Base-by-base conservation (phyloP, 2,113 vertebrate species). In the Chascanopsetta lugubris region DNA sequence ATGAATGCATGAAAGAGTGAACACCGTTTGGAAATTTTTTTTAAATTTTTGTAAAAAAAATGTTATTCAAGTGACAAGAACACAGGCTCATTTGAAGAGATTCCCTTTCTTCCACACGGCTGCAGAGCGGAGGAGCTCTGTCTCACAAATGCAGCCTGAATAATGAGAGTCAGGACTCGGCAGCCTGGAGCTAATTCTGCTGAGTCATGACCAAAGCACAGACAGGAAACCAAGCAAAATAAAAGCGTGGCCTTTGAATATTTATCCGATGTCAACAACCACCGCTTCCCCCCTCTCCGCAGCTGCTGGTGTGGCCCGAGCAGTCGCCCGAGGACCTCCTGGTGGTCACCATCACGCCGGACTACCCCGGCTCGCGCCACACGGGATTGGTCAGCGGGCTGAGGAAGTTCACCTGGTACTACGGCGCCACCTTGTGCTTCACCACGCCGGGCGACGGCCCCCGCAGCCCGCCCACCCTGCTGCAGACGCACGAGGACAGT, bases 401-500 rank as follows among this genome's bases (percentile, higher is more conserved):
- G 75, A 93, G 72, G 87, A 99, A 99, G 65, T 99, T 97, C 78
- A 95, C 94, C 1, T 72, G 90, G 30, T 99, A 99, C 84, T 92
- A 93, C 7, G 91, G 95, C 0, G 94, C 96, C 0, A 93, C 94
- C 13, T 92, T 99, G 51, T 99, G 96, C 54, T 99, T 98, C 83
- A 99, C 97, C 29, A 99, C 97, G 0, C 97, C 97, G 0, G 96
- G 97, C 1, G 94, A 99, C 0, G 97, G 97, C 4, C 97, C 97
- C 0, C 91, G 88, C 0, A 98, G 96, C 73, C 1, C 82, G 0
- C 93, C 95, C 0, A 91, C 91, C 73, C 91, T 96, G 8, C 40
- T 98, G 58, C 76, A 91, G 85, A 99, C 96, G 0, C 94, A 94
- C 0, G 95, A 98, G 47, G 97, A 97, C 88, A 93, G 97, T 99